Percentiles rank a stretch among this genome's conserved stretches.
Evolutionary conservation across 1,140 invertebrate genomes (phyloP).

Genomic region (Tetragonula clypearis): DNA sequence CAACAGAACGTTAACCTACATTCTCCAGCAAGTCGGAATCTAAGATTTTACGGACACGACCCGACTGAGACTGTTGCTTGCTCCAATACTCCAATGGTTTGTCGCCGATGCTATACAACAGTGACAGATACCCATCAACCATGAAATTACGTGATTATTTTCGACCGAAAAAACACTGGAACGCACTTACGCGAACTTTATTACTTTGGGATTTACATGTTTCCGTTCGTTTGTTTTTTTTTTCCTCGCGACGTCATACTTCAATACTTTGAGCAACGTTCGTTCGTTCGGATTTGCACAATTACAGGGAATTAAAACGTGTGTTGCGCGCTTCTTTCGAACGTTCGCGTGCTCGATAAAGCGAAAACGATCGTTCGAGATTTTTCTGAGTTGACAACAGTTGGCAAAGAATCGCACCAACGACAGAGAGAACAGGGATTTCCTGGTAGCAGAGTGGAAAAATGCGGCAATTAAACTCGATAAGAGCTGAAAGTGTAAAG

Average conservation of each 20-base stretch:
- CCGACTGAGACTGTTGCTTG: constrained; percentile 65
- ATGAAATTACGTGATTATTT: constrained; percentile 50
- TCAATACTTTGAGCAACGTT: not conserved
- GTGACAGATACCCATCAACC: constrained; percentile 66
- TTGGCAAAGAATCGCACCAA: not conserved
- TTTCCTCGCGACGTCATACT: not conserved
- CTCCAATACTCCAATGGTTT: constrained; percentile 73
- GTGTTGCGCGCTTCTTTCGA: no score
- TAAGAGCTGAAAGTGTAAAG: not conserved
- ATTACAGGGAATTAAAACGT: no score
- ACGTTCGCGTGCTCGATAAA: no score
- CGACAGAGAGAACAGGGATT: not conserved
- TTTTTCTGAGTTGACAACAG: no score
- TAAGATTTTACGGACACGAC: constrained; percentile 61
- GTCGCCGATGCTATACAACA: constrained; percentile 66
- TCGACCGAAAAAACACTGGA: not conserved
- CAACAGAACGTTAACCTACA: constrained; percentile 46
- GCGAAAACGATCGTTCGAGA: no score
- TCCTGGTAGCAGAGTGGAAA: not conserved
- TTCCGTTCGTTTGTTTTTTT: constrained; percentile 38
- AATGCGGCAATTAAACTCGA: not conserved
- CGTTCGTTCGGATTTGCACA: no score
- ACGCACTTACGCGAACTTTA: not conserved
- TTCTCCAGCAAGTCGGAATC: constrained; percentile 71
- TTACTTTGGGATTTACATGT: constrained; percentile 36